Evolutionary conservation across 2,888 invertebrate species (phyloP).

Genomic region (Apoda limacodes): DNA sequence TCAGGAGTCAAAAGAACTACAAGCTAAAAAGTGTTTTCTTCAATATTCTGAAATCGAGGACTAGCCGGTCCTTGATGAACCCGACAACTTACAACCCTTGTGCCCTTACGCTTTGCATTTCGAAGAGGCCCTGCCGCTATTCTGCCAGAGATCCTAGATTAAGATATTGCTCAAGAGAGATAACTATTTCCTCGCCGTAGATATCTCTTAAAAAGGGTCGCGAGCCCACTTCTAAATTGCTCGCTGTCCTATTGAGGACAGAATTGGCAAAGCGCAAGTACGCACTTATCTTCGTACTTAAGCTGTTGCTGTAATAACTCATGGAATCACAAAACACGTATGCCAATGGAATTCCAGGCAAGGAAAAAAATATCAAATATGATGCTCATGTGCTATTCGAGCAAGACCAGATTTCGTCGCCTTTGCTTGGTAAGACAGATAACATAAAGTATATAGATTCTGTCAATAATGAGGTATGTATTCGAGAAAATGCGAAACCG

Average conservation of each 20-base stretch:
- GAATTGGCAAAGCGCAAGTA: slow-evolving; percentile 30
- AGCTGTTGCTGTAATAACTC: slow-evolving; percentile 42
- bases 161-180: slow-evolving; percentile 67
- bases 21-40: slow-evolving; percentile 56
- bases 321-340: slow-evolving; percentile 57
- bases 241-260: slow-evolving; percentile 37
- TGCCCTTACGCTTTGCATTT: slow-evolving; percentile 58
- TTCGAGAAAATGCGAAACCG: slow-evolving; percentile 30
- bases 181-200: slow-evolving; percentile 49
- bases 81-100: slow-evolving; percentile 62
- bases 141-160: slow-evolving; percentile 72
- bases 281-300: slow-evolving; percentile 36
- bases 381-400: slow-evolving; percentile 56
- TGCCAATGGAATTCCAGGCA: slow-evolving; percentile 59
- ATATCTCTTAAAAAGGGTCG: slow-evolving; percentile 35
- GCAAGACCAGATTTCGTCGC: slow-evolving; percentile 62
- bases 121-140: slow-evolving; percentile 60
- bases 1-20: slow-evolving; percentile 37
- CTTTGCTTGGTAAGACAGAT: slow-evolving; percentile 41
- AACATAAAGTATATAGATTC: slow-evolving; percentile 50
- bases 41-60: slow-evolving; percentile 59
- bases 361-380: slow-evolving; percentile 47
- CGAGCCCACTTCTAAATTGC: slow-evolving; percentile 39
- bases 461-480: slow-evolving; percentile 36
- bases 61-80: slow-evolving; percentile 68